A percentile compares a stretch with the other conserved stretches of the same genome.
These are phyloP conservation scores for Orthonevra nobilis DNA, from an alignment of 2,888 invertebrate genomes.

Conservation along the genomic window DNA sequence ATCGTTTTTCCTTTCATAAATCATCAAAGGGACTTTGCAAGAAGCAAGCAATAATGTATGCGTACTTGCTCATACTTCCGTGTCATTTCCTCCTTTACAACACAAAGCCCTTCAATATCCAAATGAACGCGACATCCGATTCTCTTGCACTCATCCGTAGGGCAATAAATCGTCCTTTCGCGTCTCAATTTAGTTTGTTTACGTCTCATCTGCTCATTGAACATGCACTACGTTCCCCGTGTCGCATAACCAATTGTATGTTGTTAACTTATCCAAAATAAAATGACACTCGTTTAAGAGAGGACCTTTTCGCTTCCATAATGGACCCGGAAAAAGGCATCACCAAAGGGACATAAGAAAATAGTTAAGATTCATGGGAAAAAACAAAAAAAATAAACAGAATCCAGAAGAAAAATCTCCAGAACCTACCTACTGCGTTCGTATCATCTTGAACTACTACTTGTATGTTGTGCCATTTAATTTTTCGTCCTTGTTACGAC, in stretches of 20 bases:
- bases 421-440: not conserved
- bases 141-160: conserved; percentile 18
- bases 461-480: conserved; percentile 43
- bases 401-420: no score
- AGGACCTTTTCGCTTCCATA: conserved; percentile 18
- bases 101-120: conserved; percentile 8
- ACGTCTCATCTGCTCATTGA: conserved; percentile 6
- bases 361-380: conserved; percentile 28
- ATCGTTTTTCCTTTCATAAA: conserved; percentile 42
- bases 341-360: conserved; percentile 5
- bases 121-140: conserved; percentile 1
- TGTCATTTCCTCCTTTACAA: conserved; percentile 16
- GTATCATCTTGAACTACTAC: conserved; percentile 34
- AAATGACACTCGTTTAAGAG: conserved; percentile 15
- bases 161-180: conserved; percentile 47
- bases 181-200: conserved; percentile 23
- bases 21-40: conserved; percentile 41
- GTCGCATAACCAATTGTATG: conserved; percentile 60
- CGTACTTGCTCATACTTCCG: conserved; percentile 52
- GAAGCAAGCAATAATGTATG: conserved; percentile 57
- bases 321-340: conserved; percentile 22
- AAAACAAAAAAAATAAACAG: no score
- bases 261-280: conserved; percentile 57
- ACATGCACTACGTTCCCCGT: conserved; percentile 17
- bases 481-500: conserved; percentile 65